A percentile compares a stretch with the other conserved stretches of the same genome.
phyloP scores from a whole-genome alignment of 2,888 invertebrate genomes.

The Drosophila demipolita region DNA sequence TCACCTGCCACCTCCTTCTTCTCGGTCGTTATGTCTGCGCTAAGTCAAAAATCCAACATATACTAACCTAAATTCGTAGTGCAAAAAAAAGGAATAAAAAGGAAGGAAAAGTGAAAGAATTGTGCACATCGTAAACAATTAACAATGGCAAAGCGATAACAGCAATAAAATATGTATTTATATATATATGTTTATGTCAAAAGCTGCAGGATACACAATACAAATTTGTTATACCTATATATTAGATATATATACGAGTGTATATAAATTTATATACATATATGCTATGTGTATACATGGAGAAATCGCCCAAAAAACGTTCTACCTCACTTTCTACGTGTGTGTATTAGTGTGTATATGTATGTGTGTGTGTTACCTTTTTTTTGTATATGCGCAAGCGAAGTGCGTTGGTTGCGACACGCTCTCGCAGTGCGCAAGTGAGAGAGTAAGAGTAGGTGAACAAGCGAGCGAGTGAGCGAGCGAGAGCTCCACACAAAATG shows the following conservation, averaged over 20 bases:
- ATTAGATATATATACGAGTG: slow-evolving; percentile 26
- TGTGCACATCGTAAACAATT: slow-evolving; percentile 41
- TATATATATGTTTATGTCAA: slow-evolving; percentile 41
- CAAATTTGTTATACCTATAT: slow-evolving; percentile 31
- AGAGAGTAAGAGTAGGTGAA: slow-evolving; percentile 43
- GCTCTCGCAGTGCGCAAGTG: slow-evolving; percentile 48
- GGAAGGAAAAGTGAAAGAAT: slow-evolving; percentile 20
- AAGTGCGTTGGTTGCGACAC: slow-evolving; percentile 46
- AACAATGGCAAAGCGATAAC: slow-evolving; percentile 26
- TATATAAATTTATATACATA: slow-evolving; percentile 40
- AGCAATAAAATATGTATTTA: slow-evolving; percentile 50
- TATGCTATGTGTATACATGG: slow-evolving; percentile 57
- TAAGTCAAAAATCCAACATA: slow-evolving; percentile 46
- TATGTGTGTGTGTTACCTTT: slow-evolving; percentile 53
- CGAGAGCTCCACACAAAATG: slow-evolving; percentile 38
- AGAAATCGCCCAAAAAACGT: slow-evolving; percentile 81
- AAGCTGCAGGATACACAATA: slow-evolving; percentile 47
- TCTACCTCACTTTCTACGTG: slow-evolving; percentile 60
- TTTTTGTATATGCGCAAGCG: slow-evolving; percentile 66
- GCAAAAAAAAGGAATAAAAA: slow-evolving; percentile 27
- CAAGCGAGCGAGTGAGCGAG: slow-evolving; percentile 19
- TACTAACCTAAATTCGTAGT: slow-evolving; percentile 50
- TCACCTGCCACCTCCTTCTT: slow-evolving; percentile 54
- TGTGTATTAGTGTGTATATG: slow-evolving; percentile 34
- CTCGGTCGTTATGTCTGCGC: slow-evolving; percentile 48